Base-by-base conservation (phyloP, 2,888 invertebrate species). In the Chrysolina oricalcia region DNA sequence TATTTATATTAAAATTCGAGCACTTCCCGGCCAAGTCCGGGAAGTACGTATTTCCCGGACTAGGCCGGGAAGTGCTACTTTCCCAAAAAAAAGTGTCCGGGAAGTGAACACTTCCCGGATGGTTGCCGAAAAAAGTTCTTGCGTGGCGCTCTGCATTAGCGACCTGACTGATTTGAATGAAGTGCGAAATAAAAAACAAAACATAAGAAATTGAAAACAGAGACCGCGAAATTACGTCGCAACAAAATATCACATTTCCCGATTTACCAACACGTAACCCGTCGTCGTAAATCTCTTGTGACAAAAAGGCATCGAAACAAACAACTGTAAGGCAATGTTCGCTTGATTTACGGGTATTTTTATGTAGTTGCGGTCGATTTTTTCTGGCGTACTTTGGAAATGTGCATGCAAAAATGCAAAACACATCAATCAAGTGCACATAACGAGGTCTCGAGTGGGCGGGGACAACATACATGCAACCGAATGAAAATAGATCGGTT, bases 311-410 rank as follows among this genome's bases (percentile, higher is more conserved):
- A 63, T 70, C 70, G 46, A 70, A 46, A 63, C 48, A 62, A 63
- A 70, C 70, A 63, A 63, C 70, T 46, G 50, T 63, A 63, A 35
- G 70, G 63, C 70, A 63, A 43, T 50, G 56, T 66, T 66, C 53
- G 11, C 48, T 66, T 72, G 65, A 72, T 72, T 72, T 66, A 72
- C 23, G 65, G 46, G 19, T 43, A 70, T 50, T 70, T 63, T 48
- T 48, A 63, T 66, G 66, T 66, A n/a, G 65, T 66, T 66, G 72
- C 43, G 72, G 72, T 66, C 27, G 56, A 72, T 72, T 72, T 66
- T 72, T 72, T 66, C 41, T 53, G 21, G 53, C 46, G 65, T 17
- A 59, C 59, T 27, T 65, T 43, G 53, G 53, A 72, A 53, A 72
- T 66, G 23, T 72, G 72, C 65, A 65, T 70, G 64, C 63, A 72